Evolutionary conservation across 1,140 invertebrate genomes (phyloP).

Genomic region (Drosophila yakuba): DNA sequence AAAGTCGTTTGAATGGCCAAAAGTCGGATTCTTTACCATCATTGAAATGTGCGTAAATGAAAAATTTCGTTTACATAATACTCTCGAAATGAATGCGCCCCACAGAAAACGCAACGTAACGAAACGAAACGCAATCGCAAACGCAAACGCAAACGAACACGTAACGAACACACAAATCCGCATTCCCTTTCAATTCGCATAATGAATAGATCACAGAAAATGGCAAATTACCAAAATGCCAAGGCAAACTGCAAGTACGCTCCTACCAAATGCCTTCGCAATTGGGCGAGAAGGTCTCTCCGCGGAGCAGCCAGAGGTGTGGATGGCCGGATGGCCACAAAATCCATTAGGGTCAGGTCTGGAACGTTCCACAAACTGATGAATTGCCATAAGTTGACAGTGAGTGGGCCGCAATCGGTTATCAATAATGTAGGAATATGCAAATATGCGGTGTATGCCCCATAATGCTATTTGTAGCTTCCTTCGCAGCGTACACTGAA

Average conservation of each 20-base stretch:
- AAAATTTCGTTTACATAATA: constrained; percentile 44
- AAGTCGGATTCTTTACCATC: constrained; percentile 27
- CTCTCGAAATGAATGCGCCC: constrained; percentile 22
- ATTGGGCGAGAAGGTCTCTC: not conserved
- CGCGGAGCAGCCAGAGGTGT: not conserved
- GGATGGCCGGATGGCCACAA: constrained; percentile 1
- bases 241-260: constrained; percentile 4
- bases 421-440: constrained; percentile 16
- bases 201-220: constrained; percentile 23
- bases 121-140: too few species aligned
- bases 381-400: constrained; percentile 11
- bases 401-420: constrained; percentile 4
- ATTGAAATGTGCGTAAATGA: constrained; percentile 51
- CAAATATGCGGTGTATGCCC: constrained; percentile 1
- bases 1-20: constrained; percentile 31
- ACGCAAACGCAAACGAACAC: not conserved
- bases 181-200: constrained; percentile 23
- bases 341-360: constrained; percentile 5
- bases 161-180: not conserved
- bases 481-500: not conserved
- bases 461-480: constrained; percentile 5
- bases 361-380: not conserved
- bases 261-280: too few species aligned
- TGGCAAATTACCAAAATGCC: not conserved
- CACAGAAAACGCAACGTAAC: not conserved